phyloP scores from a whole-genome alignment of 2,888 invertebrate genomes.

The Cantharis rustica region DNA sequence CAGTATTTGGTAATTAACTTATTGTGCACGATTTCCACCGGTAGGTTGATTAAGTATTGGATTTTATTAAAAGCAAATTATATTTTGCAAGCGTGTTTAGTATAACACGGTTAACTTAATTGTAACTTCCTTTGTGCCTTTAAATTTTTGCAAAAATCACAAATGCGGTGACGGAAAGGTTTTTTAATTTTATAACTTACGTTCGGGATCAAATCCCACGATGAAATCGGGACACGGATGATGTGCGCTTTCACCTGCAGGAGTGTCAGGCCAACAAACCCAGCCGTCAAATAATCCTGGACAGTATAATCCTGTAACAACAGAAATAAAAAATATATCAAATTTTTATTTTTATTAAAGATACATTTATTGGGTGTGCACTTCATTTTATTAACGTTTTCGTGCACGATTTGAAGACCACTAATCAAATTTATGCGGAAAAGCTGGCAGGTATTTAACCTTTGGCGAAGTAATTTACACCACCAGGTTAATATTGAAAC shows the following conservation, averaged over 20 bases:
- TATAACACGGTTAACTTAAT: background rate
- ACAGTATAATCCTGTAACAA: constrained; percentile 66
- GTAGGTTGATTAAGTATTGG: background rate
- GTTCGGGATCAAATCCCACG: constrained; percentile 72
- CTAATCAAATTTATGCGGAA: background rate
- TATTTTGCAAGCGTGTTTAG: background rate
- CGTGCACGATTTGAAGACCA: background rate
- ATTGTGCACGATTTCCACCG: background rate
- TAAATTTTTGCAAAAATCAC: background rate
- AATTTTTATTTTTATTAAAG: background rate
- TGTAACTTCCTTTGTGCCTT: background rate
- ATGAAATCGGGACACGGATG: constrained; percentile 76
- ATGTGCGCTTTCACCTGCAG: constrained; percentile 67
- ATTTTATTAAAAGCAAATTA: background rate
- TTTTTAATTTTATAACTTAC: constrained; percentile 60
- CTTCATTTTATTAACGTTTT: background rate
- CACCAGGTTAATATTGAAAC: background rate
- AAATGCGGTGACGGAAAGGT: background rate
- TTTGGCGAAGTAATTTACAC: background rate
- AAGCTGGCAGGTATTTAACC: background rate
- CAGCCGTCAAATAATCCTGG: constrained; percentile 80
- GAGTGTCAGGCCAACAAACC: constrained; percentile 80
- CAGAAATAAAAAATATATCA: background rate
- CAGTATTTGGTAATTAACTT: background rate
- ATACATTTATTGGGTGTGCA: background rate